Evolutionary conservation across 2,797 vertebrate species (phyloP).

Genomic region (Bovichtus diacanthus): DNA sequence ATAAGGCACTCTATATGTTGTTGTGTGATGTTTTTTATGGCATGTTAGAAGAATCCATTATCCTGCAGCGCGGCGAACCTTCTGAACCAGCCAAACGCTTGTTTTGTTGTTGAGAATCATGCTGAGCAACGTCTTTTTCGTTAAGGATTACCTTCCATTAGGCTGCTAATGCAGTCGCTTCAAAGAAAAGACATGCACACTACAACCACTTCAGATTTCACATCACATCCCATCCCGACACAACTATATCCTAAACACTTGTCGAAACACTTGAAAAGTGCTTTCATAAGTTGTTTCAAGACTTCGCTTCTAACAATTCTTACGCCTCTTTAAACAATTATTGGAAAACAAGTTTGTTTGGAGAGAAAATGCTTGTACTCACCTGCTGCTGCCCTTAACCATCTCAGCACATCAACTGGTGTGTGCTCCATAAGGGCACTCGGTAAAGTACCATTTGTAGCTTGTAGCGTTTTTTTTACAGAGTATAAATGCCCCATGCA

Average conservation of each 20-base stretch:
- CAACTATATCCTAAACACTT: background rate
- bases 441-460: slow-evolving; percentile 52
- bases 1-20: slow-evolving; percentile 12
- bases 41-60: slow-evolving; percentile 6
- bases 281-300: slow-evolving; percentile 10
- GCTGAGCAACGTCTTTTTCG: slow-evolving; percentile 27
- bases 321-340: slow-evolving; percentile 32
- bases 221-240: slow-evolving; percentile 9
- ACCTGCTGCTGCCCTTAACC: slow-evolving; percentile 56
- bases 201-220: slow-evolving; percentile 4
- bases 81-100: slow-evolving; percentile 23
- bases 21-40: slow-evolving; percentile 15
- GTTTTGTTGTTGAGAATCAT: slow-evolving; percentile 32
- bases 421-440: slow-evolving; percentile 43
- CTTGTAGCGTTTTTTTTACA: slow-evolving; percentile 50
- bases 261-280: slow-evolving; percentile 9
- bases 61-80: background rate
- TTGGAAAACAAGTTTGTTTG: slow-evolving; percentile 31
- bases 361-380: slow-evolving; percentile 55
- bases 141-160: slow-evolving; percentile 40
- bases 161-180: slow-evolving; percentile 9
- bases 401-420: slow-evolving; percentile 42
- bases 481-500: slow-evolving; percentile 67
- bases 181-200: slow-evolving; percentile 18
- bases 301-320: slow-evolving; percentile 11